A percentile compares a stretch with the other conserved stretches of the same genome.
Evolutionary conservation across 1,140 invertebrate genomes (phyloP).

Genomic region (Phymastichus coffea): DNA sequence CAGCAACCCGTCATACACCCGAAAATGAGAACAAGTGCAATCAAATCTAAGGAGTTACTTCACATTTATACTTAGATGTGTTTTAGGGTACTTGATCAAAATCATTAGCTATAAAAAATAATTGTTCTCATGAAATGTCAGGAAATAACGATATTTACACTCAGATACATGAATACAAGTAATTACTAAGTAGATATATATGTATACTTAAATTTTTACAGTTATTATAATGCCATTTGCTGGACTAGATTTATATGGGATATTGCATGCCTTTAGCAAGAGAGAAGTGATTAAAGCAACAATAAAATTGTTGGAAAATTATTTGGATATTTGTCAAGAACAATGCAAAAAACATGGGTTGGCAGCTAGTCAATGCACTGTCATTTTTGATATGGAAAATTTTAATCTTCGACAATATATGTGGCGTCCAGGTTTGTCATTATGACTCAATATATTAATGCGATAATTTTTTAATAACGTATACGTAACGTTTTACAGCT

Average conservation of each 20-base stretch:
- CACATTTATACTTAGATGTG: no score
- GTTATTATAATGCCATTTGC: constrained; percentile 72
- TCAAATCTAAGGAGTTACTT: no score
- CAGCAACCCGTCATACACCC: no score
- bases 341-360: constrained; percentile 64
- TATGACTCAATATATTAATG: constrained; percentile 2
- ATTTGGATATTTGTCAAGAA: constrained; percentile 62
- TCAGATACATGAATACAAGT: no score
- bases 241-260: constrained; percentile 74
- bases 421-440: constrained; percentile 75
- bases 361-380: constrained; percentile 64
- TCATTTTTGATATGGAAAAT: constrained; percentile 84
- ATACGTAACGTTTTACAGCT: constrained; percentile 51
- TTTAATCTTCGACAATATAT: constrained; percentile 80
- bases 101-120: no score
- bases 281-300: constrained; percentile 72
- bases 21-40: no score
- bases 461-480: no score
- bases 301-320: constrained; percentile 64
- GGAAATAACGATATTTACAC: no score
- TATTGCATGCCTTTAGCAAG: constrained; percentile 74
- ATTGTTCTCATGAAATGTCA: no score
- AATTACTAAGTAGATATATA: no score
- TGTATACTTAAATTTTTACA: no score
- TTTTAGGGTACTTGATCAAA: no score